These are phyloP conservation scores for Alloplasta piceator DNA, from an alignment of 2,888 invertebrate species.

Conservation along the genomic window DNA sequence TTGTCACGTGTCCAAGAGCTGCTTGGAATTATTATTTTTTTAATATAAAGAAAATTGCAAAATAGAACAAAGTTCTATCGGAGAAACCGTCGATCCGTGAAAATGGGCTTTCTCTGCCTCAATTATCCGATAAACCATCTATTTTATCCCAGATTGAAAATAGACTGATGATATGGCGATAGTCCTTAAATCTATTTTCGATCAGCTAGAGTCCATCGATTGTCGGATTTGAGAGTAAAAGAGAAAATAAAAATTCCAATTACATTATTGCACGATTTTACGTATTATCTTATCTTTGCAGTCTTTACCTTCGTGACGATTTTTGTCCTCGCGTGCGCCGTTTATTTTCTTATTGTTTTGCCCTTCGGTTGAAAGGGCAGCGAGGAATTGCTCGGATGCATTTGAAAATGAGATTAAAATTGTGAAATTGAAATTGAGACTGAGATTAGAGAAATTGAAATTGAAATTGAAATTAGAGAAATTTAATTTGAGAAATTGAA, in stretches of 20 bases:
- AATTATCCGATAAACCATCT: conserved; percentile 2
- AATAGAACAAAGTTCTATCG: neutral
- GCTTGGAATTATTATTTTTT: conserved; percentile 1
- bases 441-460: neutral
- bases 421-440: neutral
- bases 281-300: neutral
- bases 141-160: conserved; percentile 2
- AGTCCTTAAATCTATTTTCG: neutral
- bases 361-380: neutral
- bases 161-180: neutral
- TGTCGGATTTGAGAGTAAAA: neutral
- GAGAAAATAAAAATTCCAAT: conserved; percentile 17
- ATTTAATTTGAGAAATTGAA: no score
- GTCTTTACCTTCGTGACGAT: neutral
- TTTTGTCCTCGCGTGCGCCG: conserved; percentile 21
- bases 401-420: neutral
- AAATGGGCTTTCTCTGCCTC: neutral
- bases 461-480: neutral
- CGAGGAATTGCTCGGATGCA: neutral
- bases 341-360: conserved; percentile 11
- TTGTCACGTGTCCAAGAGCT: neutral
- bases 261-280: conserved; percentile 27
- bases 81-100: conserved; percentile 2
- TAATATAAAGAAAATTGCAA: neutral
- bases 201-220: neutral